Evolutionary conservation across 2,797 vertebrate species (phyloP), one percentile per base, ranked within the genome.

Genomic region (Chiloscyllium punctatum): DNA sequence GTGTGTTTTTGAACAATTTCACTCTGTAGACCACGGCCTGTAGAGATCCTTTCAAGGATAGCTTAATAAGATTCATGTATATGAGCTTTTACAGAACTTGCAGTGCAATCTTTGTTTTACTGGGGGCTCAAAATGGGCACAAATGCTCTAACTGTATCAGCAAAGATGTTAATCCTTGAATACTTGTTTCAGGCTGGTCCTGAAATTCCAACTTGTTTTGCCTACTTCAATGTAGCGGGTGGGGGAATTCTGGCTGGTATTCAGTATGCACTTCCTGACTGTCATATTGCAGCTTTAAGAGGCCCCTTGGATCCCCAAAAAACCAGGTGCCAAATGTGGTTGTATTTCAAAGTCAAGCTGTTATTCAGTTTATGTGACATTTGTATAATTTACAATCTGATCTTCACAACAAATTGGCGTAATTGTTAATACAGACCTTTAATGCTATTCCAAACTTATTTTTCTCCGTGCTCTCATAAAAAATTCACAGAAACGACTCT

Each of bases 331-430:
- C 2, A 90, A 90, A 33, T 25, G 5, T 4, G 25, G 27, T 57
- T 1, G 1, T 0, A 1, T 62, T 62, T 57, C 87, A 6, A 57
- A 33, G 15, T 0, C 15, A 90, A n/a, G n/a, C 53, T 90, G 30
- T 62, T 57, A 57, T 90, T 7, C 51, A 62, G 8, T 84, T 84
- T 84, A 48, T 84, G 37, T 23, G 3, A 25, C 21, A 23, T 23
- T 25, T 48, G 82, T 42, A 18, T 48, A 88, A 88, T 30, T 57
- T 27, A 53, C 27, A 48, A 57, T 15, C 48, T 95, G 79, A 96
- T 96, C 94, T 82, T 53, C 66, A 53, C 4, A 88, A 18, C 16
- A 88, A 95, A 33, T 9, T 30, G 15, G 86, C 91, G 69, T 3
- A 91, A 72, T 90, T 62, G 53, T 33, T 90, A 66, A 5, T 33